These are phyloP conservation scores for Premnoplex brunnescens DNA, from an alignment of 2,797 vertebrate species.

Conservation along the genomic window DNA sequence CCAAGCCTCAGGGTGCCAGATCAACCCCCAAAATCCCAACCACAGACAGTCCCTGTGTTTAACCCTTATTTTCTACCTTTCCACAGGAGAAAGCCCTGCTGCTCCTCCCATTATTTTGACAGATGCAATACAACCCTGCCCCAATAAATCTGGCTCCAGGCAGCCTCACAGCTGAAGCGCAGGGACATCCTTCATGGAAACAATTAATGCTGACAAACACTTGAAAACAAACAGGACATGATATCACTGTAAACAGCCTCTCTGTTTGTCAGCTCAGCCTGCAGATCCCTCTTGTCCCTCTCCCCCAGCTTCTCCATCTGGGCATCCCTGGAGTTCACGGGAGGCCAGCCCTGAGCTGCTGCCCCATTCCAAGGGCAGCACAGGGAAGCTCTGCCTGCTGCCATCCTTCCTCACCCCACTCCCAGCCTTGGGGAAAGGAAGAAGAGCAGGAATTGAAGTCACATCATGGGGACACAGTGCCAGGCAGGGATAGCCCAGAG, in stretches of 20 bases:
- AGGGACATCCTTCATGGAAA: background rate
- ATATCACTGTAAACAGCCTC: background rate
- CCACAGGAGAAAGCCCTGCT: background rate
- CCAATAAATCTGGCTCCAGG: background rate
- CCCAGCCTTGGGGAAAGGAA: background rate
- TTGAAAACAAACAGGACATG: background rate
- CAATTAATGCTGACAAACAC: constrained; percentile 9
- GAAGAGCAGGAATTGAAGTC: background rate
- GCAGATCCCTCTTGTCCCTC: background rate
- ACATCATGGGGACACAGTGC: background rate
- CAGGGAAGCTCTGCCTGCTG: background rate
- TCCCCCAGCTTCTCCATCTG: background rate
- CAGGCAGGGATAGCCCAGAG: background rate
- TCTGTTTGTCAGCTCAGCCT: background rate
- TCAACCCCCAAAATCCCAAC: background rate
- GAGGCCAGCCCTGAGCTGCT: constrained; percentile 4
- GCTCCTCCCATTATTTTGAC: background rate
- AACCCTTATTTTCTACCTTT: background rate
- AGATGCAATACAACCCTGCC: background rate
- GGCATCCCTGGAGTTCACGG: background rate
- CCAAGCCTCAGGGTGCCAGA: background rate
- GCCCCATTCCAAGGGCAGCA: fast-evolving
- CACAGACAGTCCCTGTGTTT: background rate
- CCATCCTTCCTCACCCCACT: background rate
- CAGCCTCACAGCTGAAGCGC: background rate